Evolutionary conservation across 2,797 vertebrate species (phyloP).

Genomic region (Ibycter americanus): DNA sequence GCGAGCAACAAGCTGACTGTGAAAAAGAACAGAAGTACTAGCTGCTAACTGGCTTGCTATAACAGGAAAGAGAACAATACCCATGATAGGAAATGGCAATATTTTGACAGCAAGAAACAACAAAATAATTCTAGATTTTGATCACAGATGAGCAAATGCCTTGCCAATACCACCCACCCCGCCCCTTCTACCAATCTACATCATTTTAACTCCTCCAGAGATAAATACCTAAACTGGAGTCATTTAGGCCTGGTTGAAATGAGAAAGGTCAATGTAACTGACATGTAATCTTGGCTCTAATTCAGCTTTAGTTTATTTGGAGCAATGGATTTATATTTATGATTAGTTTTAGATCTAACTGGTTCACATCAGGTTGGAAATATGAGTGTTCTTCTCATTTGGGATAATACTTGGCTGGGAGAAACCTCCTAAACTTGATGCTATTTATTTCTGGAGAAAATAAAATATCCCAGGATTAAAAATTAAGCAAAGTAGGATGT

Average conservation of each 20-base stretch:
- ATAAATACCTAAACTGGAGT: background rate
- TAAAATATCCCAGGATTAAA: conserved; percentile 40
- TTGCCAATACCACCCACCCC: background rate
- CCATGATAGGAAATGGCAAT: background rate
- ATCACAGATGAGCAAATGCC: background rate
- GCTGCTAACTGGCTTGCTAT: background rate
- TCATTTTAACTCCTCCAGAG: background rate
- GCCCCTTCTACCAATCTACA: accelerated
- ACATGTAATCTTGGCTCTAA: background rate
- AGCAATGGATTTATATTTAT: background rate
- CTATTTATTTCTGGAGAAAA: conserved; percentile 57
- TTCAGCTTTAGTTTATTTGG: background rate
- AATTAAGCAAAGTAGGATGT: conserved; percentile 32
- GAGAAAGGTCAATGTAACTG: background rate
- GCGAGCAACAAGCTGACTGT: background rate
- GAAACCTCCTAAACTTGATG: conserved; percentile 13
- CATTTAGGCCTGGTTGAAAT: background rate
- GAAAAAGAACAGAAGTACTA: background rate
- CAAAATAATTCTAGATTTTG: background rate
- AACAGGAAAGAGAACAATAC: background rate
- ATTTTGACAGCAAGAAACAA: background rate
- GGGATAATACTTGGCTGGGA: conserved; percentile 31
- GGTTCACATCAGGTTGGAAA: conserved; percentile 29
- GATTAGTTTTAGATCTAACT: conserved; percentile 7
- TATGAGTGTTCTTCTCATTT: conserved; percentile 33